phyloP scores from a whole-genome alignment of 2,113 vertebrate genomes.

The Megalops atlanticus region DNA sequence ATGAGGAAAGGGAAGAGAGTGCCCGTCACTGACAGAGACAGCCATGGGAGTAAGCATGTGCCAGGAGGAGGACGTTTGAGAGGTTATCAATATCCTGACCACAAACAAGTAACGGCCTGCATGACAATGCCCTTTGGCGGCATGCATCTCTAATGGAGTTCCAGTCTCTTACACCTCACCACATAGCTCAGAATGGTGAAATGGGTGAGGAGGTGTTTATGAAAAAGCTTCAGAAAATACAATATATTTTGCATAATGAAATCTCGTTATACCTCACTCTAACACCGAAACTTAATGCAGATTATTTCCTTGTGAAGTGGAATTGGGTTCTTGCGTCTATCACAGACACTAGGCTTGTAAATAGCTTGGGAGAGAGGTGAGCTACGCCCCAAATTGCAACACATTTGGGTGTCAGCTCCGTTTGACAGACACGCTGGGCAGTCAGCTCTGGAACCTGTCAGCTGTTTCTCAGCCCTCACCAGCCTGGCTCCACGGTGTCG shows the following conservation, averaged over 20 bases:
- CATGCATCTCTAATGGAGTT: not conserved
- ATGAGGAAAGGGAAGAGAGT: not conserved
- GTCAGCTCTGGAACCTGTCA: not conserved
- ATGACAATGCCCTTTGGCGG: not conserved
- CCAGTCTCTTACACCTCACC: no score
- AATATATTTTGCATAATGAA: no score
- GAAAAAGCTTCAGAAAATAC: no score
- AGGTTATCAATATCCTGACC: not conserved
- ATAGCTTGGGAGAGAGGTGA: no score
- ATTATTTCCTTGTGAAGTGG: no score
- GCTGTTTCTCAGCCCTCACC: not conserved
- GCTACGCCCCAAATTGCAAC: no score
- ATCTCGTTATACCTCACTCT: no score
- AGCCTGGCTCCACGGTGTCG: constrained; percentile 27
- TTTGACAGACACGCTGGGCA: not conserved
- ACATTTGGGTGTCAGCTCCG: no score
- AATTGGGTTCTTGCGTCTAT: no score
- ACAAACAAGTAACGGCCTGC: not conserved
- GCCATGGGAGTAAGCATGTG: not conserved
- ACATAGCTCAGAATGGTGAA: no score
- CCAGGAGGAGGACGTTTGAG: not conserved
- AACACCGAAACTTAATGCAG: no score
- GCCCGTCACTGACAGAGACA: not conserved
- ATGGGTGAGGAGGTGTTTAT: not conserved
- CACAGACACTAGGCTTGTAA: no score